phyloP scores from a whole-genome alignment of 2,888 invertebrate genomes.

The Acleris literana region DNA sequence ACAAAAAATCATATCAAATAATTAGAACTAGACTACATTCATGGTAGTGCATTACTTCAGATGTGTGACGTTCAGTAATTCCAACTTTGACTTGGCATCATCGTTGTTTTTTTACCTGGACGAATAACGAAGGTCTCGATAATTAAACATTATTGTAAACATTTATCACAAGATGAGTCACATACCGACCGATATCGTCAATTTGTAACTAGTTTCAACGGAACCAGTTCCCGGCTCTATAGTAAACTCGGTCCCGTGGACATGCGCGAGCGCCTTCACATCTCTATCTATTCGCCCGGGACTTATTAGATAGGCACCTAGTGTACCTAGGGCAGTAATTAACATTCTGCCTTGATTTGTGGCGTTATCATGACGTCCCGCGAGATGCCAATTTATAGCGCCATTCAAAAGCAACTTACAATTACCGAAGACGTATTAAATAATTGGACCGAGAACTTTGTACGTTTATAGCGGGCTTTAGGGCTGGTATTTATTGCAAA shows the following conservation, averaged over 20 bases:
- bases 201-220: constrained; percentile 48
- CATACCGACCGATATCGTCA: constrained; percentile 44
- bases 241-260: constrained; percentile 42
- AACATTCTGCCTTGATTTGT: constrained; percentile 69
- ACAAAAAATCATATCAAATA: no score
- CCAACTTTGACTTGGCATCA: no score
- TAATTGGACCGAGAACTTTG: constrained; percentile 35
- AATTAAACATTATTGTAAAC: constrained; percentile 27
- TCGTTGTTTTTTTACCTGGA: background rate
- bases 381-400: constrained; percentile 60
- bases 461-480: constrained; percentile 35
- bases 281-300: constrained; percentile 44
- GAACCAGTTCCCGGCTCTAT: constrained; percentile 51
- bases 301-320: constrained; percentile 39
- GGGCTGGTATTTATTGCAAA: constrained; percentile 27
- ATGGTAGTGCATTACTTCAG: no score
- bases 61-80: background rate
- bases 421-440: constrained; percentile 37
- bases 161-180: constrained; percentile 41
- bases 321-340: constrained; percentile 56
- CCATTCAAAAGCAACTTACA: constrained; percentile 50
- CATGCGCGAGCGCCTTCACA: constrained; percentile 45
- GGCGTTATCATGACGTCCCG: constrained; percentile 64
- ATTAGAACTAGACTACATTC: no score
- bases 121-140: constrained; percentile 7